A percentile compares a stretch with the other conserved stretches of the same genome.
Evolutionary conservation across 2,888 invertebrate species (phyloP).

Genomic region (Lamellibrachia satsuma): DNA sequence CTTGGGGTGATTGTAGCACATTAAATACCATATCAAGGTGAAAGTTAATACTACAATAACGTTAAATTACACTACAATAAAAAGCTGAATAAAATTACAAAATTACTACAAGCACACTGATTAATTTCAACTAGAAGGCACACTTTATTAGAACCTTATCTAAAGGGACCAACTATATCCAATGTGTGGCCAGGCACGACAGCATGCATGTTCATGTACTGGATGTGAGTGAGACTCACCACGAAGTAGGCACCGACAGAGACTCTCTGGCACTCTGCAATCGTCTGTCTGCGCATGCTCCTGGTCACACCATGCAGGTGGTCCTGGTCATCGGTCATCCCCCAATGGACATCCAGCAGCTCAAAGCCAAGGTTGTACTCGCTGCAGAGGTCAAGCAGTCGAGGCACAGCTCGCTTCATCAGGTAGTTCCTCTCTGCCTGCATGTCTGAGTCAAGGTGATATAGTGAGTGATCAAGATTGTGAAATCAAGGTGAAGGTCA

Average conservation of each 20-base stretch:
- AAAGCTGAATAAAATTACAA: background rate
- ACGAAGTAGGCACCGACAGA: constrained; percentile 40
- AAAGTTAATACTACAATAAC: background rate
- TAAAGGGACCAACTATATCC: background rate
- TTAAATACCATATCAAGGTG: background rate
- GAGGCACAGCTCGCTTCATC: constrained; percentile 34
- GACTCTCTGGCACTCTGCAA: constrained; percentile 34
- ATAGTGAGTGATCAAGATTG: background rate
- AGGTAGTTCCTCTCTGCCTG: constrained; percentile 30
- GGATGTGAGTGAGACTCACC: constrained; percentile 27
- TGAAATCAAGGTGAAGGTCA: background rate
- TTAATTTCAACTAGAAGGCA: background rate
- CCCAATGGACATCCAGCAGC: constrained; percentile 38
- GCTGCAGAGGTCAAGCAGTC: constrained; percentile 33
- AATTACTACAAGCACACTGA: background rate
- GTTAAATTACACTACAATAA: background rate
- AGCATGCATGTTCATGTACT: background rate
- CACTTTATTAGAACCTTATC: background rate
- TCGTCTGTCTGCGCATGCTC: constrained; percentile 23
- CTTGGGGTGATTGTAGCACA: background rate
- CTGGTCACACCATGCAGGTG: background rate
- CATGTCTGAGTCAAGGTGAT: constrained; percentile 34
- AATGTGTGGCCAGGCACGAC: background rate
- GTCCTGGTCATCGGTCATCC: background rate
- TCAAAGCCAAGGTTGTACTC: constrained; percentile 35